Base-by-base conservation (phyloP, 2,797 vertebrate genomes). In the Emys orbicularis region DNA sequence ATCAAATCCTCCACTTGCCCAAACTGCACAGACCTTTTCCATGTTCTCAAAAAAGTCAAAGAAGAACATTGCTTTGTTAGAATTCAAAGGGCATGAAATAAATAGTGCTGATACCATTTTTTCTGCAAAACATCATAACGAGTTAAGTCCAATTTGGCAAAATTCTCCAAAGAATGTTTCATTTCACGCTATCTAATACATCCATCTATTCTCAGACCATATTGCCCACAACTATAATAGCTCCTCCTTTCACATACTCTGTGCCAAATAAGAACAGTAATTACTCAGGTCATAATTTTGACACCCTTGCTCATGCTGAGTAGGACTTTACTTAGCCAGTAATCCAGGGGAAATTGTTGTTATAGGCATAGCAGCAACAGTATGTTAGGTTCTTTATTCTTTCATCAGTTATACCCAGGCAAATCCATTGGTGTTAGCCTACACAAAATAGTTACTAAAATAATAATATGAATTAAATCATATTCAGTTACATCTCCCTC, bases 1-100 rank as follows among this genome's bases (percentile, higher is more conserved):
- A 5, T 27, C 0, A n/a, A 41, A 65, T 47, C 57, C 21, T 85
- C 54, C 41, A 1, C 2, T 41, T 54, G 84, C n/a, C 2, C 29
- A 12, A 3, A 9, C 77, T 86, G 18, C 12, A 68, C 74, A 89
- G 50, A 44, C 29, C 8, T 77, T 76, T 47, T 52, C 34, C 65
- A 57, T 92, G 76, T n/a, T 7, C 0, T 74, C 15, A 18, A 1
- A 1, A 49, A 53, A 27, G 81, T 72, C 65, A 37, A 37, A 37
- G 8, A 65, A 84, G 86, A 37, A 10, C 25, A 10, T n/a, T 12
- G 1, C n/a, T 90, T 21, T 8, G 1, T 54, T 49, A 57, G 0
- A 57, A 84, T 13, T 0, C 3, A 49, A 79, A 89, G 19, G 21
- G 37, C 37, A 3, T 29, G 3, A 15, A 50, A n/a, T 50, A 59